These are phyloP conservation scores for human (Homo sapiens) DNA, from an alignment of 2,113 vertebrate species.

Conservation along the genomic window GRCh38 chr15:57015501-57016000, in stretches of 20 bases:
- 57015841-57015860: neutral
- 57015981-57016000: neutral
- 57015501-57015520: neutral
- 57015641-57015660: neutral
- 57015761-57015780: neutral
- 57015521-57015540: neutral
- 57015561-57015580: neutral
- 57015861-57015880: neutral
- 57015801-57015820: neutral
- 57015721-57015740: conserved; percentile 22
- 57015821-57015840: neutral
- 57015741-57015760: neutral
- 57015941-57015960: neutral
- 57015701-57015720: neutral
- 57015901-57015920: neutral
- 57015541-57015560: neutral
- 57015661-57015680: neutral
- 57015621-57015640: neutral
- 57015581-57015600: neutral
- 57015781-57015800: neutral
- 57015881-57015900: neutral
- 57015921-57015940: neutral
- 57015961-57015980: neutral
- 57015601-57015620: neutral
- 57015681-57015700: neutral